Base-by-base conservation (phyloP, 2,113 vertebrate genomes). In the Pseudolaguvia tuberculata region DNA sequence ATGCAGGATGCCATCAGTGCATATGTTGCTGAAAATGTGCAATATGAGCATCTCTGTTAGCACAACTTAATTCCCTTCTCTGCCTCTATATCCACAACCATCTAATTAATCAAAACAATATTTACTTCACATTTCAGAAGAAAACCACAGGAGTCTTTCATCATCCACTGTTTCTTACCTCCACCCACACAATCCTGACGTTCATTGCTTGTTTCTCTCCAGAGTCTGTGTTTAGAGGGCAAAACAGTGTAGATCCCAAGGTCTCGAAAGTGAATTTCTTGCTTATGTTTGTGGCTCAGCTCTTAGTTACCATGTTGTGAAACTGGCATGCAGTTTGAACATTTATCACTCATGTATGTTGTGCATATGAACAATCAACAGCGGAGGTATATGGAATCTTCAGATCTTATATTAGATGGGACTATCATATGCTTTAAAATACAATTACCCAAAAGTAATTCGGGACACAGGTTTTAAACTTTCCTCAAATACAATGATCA, bases 341-440 rank as follows among this genome's bases (percentile, higher is more conserved):
- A 69, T 78, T 42, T 80, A 78, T 78, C 72, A 78, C 42, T 25
- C 78, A 72, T 70, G 56, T 59, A 29, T 2, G 39, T 21, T 59
- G 68, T 52, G 80, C 61, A 79, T 76, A 51, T 79, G 73, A 78
- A 78, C 70, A 72, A 79, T 76, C 58, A 74, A 15, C 57, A 25
- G 21, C 31, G 52, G 68, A 70, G 70, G n/a, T n/a, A 81, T 76
- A 73, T 73, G 31, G 70, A 52, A 73, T 62, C 74, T 73, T 55
- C 20, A 68, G 2, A 29, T 52, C 23, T 67, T 48, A 76, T 66
- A 8, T 35, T 20, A 17, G 53, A 42, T 67, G 18, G 23, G n/a
- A n/a, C n/a, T n/a, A n/a, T n/a, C 31, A 35, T 35, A 35, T 4
- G 31, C 31, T 35, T 35, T 35, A 35, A 6, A 35, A 35, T 3